Percentiles rank a stretch among this genome's conserved stretches.
phyloP scores from a whole-genome alignment of 2,113 vertebrate species.

The Meriones unguiculatus region DNA sequence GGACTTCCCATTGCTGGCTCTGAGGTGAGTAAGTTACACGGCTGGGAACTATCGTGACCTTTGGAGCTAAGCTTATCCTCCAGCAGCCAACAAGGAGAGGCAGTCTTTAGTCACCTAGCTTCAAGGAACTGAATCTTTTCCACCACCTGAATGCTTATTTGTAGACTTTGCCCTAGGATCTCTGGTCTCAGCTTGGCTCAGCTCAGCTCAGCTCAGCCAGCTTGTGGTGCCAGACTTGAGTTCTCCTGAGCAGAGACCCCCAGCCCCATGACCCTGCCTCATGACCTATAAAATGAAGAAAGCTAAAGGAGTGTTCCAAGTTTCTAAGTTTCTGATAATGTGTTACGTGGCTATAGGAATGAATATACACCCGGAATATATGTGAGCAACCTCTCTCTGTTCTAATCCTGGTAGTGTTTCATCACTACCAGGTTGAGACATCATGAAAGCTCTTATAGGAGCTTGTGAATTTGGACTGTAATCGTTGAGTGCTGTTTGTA shows the following conservation, averaged over 20 bases:
- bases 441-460: not conserved
- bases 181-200: not conserved
- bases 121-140: not conserved
- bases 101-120: not conserved
- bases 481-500: conserved; percentile 13
- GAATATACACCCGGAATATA: not conserved
- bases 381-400: not conserved
- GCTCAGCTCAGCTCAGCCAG: not conserved
- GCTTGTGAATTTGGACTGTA: not conserved
- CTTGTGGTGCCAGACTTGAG: not conserved
- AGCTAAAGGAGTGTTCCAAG: not conserved
- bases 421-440: not conserved
- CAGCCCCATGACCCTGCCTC: not conserved
- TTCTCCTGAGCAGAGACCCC: not conserved
- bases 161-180: not conserved
- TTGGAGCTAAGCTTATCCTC: not conserved
- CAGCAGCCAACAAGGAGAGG: not conserved
- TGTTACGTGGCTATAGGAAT: not conserved
- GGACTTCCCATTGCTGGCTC: not conserved
- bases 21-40: not conserved
- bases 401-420: not conserved
- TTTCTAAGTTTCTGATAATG: not conserved
- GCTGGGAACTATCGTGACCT: not conserved
- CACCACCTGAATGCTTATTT: not conserved
- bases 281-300: not conserved